Base-by-base conservation (phyloP, 2,888 invertebrate species). In the Brachypalpus laphriformis region DNA sequence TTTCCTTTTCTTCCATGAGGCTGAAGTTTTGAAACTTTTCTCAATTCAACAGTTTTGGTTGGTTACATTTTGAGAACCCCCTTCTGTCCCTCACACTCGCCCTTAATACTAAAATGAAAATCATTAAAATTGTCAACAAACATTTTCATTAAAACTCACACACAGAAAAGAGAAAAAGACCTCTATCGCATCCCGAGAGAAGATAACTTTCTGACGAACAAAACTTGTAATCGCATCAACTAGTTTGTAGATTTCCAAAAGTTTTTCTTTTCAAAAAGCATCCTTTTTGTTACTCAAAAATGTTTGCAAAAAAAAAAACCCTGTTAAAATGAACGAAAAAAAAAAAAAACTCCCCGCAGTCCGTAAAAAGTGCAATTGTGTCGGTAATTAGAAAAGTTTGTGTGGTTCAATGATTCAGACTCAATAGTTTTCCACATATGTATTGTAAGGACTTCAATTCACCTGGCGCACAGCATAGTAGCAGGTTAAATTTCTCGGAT, bases 401-500 rank as follows among this genome's bases (percentile, higher is more conserved):
- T 68, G 83, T n/a, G 74, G 56, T 14, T n/a, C n/a, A n/a, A n/a
- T 5, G 25, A 4, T 25, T 25, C 5, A n/a, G n/a, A n/a, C 8
- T 59, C 66, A 51, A 65, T 75, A 66, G 25, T 51, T 18, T 8
- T 5, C 6, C 28, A 5, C 18, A 7, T 61, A 6, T n/a, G 6
- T n/a, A n/a, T n/a, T n/a, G n/a, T n/a, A n/a, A n/a, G n/a, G n/a
- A n/a, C n/a, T n/a, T 14, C 22, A 51, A 78, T 91, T 91, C 90
- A 92, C 92, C 91, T 94, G 96, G 87, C 96, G 93, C 76, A 98
- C 96, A 51, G 98, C 97, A 91, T 97, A 98, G 93, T 98, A 97
- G 91, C 98, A 98, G 85, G 98, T 97, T 89, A 98, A 94, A 92
- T 98, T 98, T 88, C 98, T 94, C 3, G 98, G 98, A 92, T 98